A percentile compares a stretch with the other conserved stretches of the same genome.
Conservation (phyloP, 2,797 vertebrate species). For the Poecilia wingei region DNA sequence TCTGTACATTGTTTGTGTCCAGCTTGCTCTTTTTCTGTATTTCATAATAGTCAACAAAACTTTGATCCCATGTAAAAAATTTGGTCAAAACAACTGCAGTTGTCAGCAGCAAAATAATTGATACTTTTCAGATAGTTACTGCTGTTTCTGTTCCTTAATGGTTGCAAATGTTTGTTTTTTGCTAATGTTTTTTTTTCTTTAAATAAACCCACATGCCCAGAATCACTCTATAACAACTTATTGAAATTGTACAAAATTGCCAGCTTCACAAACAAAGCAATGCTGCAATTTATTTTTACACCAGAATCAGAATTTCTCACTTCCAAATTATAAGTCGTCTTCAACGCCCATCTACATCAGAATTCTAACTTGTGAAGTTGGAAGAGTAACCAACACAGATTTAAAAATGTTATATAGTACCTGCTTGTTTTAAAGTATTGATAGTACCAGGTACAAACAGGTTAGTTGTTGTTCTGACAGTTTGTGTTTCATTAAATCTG, state of each 20-base stretch:
- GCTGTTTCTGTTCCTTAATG: background rate
- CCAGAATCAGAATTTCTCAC: background rate
- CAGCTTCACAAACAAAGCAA: background rate
- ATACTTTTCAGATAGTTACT: background rate
- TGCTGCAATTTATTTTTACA: background rate
- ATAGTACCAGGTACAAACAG: too few relatives aligned
- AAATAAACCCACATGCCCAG: background rate
- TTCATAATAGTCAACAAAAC: background rate
- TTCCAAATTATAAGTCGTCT: background rate
- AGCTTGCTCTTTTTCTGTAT: background rate
- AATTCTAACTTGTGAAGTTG: background rate
- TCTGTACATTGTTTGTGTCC: background rate
- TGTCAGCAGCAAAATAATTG: background rate
- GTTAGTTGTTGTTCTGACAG: too few relatives aligned
- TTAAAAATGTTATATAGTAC: too few relatives aligned
- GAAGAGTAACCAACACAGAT: background rate
- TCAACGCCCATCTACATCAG: background rate
- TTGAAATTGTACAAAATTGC: background rate
- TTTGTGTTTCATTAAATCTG: too few relatives aligned
- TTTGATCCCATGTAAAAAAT: background rate
- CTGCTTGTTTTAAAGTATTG: too few relatives aligned
- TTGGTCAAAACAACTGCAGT: background rate
- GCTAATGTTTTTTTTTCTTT: background rate
- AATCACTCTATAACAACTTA: background rate
- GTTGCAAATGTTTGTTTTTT: background rate